Base-by-base conservation (phyloP, 37 sponge, comb jelly and placozoan species). In the Tethya wilhelma region DNA sequence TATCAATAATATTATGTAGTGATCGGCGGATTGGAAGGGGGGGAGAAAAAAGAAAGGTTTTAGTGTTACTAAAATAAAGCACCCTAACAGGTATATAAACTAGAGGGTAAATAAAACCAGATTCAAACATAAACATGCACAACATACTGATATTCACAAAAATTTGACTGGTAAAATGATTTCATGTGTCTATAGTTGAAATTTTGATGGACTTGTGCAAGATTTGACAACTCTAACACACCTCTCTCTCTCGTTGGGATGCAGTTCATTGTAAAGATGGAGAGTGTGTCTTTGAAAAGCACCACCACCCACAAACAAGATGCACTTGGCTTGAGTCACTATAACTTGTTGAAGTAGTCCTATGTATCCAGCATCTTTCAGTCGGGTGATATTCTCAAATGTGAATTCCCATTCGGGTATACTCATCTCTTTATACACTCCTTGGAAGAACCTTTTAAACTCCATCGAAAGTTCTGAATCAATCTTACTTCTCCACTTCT, bases 241-340 rank as follows among this genome's bases (percentile, higher is more conserved):
- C 57, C 64, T 45, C 25, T 62, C 43, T 5, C 36, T n/a, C 34
- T 31, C 25, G 32, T 43, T 33, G 19, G 44, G 64, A 45, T 79
- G 66, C 17, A 79, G 57, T 28, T 79, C 37, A 20, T 64, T 38
- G 45, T 83, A 83, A 36, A 83, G 64, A 45, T 66, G 57, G 14
- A 74, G 74, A 33, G 74, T 67, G 55, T 83, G 83, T 36, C 74
- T 62, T 45, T 83, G 83, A 30, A 83, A 83, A 0, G 74, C 74
- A 49, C 83, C 83, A 20, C 74, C 79, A 17, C 86, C 86, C 43
- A 78, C 86, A 69, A 86, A 78, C 19, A 86, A 41, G 42, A 86
- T 30, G 43, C 87, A 86, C 36, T 66, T 58, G 41, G 80, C 80
- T 41, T 42, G 33, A 0, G 74, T 68, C 38, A 73, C 80, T 9